A percentile compares a stretch with the other conserved stretches of the same genome.
Evolutionary conservation across 2,113 vertebrate species (phyloP).

Genomic region (Elephas maximus): DNA sequence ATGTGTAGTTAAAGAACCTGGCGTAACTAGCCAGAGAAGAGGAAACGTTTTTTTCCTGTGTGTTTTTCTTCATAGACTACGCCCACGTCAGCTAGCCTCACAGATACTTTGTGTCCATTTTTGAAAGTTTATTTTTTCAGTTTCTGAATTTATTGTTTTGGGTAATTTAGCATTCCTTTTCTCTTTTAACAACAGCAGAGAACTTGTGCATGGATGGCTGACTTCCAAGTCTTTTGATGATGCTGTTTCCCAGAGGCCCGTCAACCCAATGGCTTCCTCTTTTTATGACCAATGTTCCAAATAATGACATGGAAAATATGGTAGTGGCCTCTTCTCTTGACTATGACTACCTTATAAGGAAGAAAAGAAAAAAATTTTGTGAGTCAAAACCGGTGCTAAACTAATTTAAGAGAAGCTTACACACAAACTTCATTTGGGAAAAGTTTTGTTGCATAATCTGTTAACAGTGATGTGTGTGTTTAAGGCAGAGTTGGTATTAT

Average conservation of each 20-base stretch:
- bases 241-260: not conserved
- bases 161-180: not conserved
- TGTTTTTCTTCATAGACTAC: not conserved
- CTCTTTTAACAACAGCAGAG: not conserved
- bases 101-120: not conserved
- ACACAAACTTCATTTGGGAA: not conserved
- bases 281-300: not conserved
- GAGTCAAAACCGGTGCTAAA: not conserved
- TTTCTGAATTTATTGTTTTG: conserved; percentile 8
- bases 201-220: not conserved
- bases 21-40: not conserved
- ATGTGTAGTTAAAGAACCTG: not conserved
- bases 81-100: not conserved
- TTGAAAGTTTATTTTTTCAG: conserved; percentile 1
- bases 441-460: not conserved
- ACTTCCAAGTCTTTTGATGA: not conserved
- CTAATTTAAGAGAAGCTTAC: not conserved
- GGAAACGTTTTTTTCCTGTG: not conserved
- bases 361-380: not conserved
- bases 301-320: not conserved
- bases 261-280: not conserved
- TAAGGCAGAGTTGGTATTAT: not conserved
- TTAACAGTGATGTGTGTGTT: not conserved
- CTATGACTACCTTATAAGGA: not conserved
- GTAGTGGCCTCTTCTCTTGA: not conserved